These are phyloP conservation scores for Ophioninae sp. DNA, from an alignment of 2,888 invertebrate genomes.

Conservation along the genomic window DNA sequence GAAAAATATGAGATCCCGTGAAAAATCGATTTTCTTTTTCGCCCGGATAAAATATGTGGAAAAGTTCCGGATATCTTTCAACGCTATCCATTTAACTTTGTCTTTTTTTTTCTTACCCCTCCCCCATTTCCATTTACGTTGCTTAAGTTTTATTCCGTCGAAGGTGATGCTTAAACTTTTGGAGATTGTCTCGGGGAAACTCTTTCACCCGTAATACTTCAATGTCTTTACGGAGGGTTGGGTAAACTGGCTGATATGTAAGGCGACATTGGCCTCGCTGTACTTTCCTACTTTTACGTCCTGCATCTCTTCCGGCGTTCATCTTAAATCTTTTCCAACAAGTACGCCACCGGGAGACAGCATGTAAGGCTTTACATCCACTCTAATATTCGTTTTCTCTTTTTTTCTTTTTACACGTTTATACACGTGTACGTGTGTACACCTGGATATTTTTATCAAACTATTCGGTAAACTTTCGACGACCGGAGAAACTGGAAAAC, in stretches of 20 bases:
- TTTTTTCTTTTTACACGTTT: constrained; percentile 13
- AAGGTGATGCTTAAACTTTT: constrained; percentile 6
- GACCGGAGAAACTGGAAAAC: too few relatives aligned
- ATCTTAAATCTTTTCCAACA: constrained; percentile 53
- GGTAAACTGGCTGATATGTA: constrained; percentile 37
- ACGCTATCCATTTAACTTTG: too few relatives aligned
- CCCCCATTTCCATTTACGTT: too few relatives aligned
- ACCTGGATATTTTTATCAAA: constrained; percentile 9
- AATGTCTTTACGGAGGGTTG: constrained; percentile 16
- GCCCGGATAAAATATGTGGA: background rate
- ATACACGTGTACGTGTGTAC: background rate
- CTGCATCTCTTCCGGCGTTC: constrained; percentile 36
- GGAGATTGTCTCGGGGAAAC: constrained; percentile 9
- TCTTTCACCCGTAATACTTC: constrained; percentile 26
- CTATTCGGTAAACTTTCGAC: constrained; percentile 32
- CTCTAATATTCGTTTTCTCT: constrained; percentile 43
- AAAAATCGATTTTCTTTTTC: background rate
- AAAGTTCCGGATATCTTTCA: background rate
- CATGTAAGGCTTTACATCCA: constrained; percentile 44
- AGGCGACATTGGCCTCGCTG: constrained; percentile 23
- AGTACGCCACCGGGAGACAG: constrained; percentile 42
- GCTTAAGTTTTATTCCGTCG: too few relatives aligned
- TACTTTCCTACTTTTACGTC: constrained; percentile 31
- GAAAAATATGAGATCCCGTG: too few relatives aligned
- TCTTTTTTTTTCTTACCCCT: background rate